Evolutionary conservation across 2,797 vertebrate species (phyloP), one percentile per base, ranked within the genome.

Genomic region (Characodon lateralis): DNA sequence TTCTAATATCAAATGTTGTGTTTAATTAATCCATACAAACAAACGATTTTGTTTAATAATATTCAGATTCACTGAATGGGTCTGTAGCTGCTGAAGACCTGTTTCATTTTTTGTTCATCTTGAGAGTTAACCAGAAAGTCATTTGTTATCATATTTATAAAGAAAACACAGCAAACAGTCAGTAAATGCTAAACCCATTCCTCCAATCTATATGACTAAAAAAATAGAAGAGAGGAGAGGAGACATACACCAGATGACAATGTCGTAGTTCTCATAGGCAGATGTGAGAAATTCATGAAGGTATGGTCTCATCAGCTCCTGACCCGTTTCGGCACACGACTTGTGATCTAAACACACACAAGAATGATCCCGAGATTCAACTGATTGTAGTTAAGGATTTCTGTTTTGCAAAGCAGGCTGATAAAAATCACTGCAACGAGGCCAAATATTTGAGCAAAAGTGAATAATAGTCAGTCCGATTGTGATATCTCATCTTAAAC

Each of bases 231-330:
- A 75, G 41, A 31, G 1, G 16, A 78, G 63, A 28, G 18, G 39
- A 76, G 65, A 96, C 98, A 94, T 97, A 99, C 98, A 99, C 98
- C 98, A 99, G 94, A 99, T 99, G 88, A 99, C 98, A 88, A 99
- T 99, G 93, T 99, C 98, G 82, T 98, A 99, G 93, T 99, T 97
- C 89, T 98, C 98, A 76, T 99, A 99, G 0, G 98, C 98, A 79
- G 98, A 97, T 69, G 97, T 98, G 75, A 99, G 96, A 88, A 99
- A 99, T 93, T 99, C 98, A 20, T 99, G 98, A 70, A 99, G 97
- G 89, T 97, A 99, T 1, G 98, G 98, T 84, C 98, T 96, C 98
- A 99, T 99, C 86, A 99, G 94, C 90, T 99, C 98, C 84, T 97
- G 96, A 13, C 98, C 98, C 2, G 97, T 98, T 94, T 99, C 98